Evolutionary conservation across 2,113 vertebrate genomes (phyloP), one percentile per base, ranked within the genome.

Genomic region (Gymnorhina tibicen): DNA sequence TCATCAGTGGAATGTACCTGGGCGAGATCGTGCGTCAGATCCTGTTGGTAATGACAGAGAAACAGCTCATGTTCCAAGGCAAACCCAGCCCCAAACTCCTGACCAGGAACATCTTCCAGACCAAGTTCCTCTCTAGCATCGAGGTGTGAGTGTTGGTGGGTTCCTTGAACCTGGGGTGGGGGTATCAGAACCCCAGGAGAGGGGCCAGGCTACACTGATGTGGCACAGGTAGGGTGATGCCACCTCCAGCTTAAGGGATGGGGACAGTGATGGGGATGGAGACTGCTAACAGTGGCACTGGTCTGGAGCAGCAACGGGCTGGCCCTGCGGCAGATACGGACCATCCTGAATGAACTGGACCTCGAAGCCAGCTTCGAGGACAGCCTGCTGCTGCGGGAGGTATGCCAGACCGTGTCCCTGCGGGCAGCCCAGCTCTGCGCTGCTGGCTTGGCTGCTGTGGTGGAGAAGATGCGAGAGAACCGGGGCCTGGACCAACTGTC

Each of bases 1-100:
- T 98, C 87, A 98, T 98, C 95, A 98, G 98, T 0, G 98, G 98
- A 53, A 98, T 98, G 98, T 98, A 98, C 81, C 91, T 98, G 81
- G 98, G 98, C 0, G 98, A 98, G 97, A 98, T 98, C 0, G 98
- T 98, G 70, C 97, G 98, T 26, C 85, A 97, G 28, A 70, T 98
- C 90, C 97, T 98, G 18, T 13, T 98, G 85, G 88, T 85, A 3
- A 80, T 98, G 91, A 95, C 93, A 30, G 84, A 95, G 19, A 94
- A 84, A 47, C 62, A 90, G 4, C 73, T 98, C 62, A 85, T 98
- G 63, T 98, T 98, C 88, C 63, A 59, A 2, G 97, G 98, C 62
- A 96, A 79, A 63, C 21, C 93, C 32, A 88, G 67, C 60, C 27
- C 75, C 44, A 19, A 62, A 47, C 98, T 98, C 35, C 92, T 97